Evolutionary conservation across 2,888 invertebrate genomes (phyloP).

Genomic region (Xestobium rufovillosum): DNA sequence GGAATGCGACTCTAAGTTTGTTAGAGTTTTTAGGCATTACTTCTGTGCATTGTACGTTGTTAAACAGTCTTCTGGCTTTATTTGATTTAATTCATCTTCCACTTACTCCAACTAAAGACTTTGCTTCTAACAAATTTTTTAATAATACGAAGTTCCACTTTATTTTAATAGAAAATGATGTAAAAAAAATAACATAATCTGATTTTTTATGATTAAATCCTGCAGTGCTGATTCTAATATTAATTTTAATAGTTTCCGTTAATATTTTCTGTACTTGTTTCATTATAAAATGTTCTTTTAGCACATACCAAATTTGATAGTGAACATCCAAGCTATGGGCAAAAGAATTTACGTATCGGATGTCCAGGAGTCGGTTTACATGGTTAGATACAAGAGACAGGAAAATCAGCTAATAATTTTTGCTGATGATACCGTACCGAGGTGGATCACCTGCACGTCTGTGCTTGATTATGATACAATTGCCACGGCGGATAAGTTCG

Average conservation of each 20-base stretch:
- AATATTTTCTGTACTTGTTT: conserved; percentile 1
- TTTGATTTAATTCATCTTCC: too few relatives aligned
- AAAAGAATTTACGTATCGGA: conserved; percentile 93
- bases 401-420: conserved; percentile 98
- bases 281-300: conserved; percentile 38
- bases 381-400: conserved; percentile 85
- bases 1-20: too few relatives aligned
- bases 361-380: conserved; percentile 94
- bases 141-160: too few relatives aligned
- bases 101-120: too few relatives aligned
- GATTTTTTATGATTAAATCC: conserved; percentile 32
- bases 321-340: conserved; percentile 89
- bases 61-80: too few relatives aligned
- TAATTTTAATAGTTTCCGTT: not conserved
- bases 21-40: too few relatives aligned
- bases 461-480: conserved; percentile 94
- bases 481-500: conserved; percentile 96
- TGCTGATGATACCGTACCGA: conserved; percentile 95
- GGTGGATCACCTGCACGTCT: conserved; percentile 90
- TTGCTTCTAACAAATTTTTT: too few relatives aligned
- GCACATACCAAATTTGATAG: conserved; percentile 93
- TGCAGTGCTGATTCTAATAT: conserved; percentile 35
- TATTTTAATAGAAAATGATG: too few relatives aligned
- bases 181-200: conserved; percentile 9
- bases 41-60: too few relatives aligned